phyloP scores from a whole-genome alignment of 2,888 invertebrate species.

The Anthrax anthrax region DNA sequence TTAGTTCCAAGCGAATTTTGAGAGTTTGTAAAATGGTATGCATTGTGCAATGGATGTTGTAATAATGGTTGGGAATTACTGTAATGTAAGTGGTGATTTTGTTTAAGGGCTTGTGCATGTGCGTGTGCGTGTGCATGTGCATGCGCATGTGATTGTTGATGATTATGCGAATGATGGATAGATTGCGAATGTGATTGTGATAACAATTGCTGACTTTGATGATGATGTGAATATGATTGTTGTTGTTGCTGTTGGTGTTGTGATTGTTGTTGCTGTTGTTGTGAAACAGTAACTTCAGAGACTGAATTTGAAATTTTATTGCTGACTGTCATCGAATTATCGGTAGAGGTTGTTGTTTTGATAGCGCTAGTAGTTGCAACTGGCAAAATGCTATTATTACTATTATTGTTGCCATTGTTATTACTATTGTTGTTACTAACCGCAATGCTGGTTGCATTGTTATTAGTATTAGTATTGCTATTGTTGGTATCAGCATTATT shows the following conservation, averaged over 20 bases:
- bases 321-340: neutral
- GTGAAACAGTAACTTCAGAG: neutral
- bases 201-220: no score
- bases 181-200: no score
- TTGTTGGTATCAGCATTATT: constrained; percentile 11
- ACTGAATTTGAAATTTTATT: neutral
- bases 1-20: neutral
- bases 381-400: neutral
- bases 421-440: neutral
- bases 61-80: constrained; percentile 1
- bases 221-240: no score
- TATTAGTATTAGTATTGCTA: neutral
- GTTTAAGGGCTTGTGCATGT: neutral
- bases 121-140: neutral
- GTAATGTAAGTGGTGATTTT: constrained; percentile 2
- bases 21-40: neutral
- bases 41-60: neutral
- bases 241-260: constrained; percentile 2
- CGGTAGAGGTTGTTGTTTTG: neutral
- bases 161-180: no score
- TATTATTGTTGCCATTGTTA: neutral
- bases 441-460: neutral
- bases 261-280: neutral
- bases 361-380: neutral
- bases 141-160: constrained; percentile 21